These are phyloP conservation scores for Selenia dentaria DNA, from an alignment of 2,888 invertebrate genomes.

Conservation along the genomic window DNA sequence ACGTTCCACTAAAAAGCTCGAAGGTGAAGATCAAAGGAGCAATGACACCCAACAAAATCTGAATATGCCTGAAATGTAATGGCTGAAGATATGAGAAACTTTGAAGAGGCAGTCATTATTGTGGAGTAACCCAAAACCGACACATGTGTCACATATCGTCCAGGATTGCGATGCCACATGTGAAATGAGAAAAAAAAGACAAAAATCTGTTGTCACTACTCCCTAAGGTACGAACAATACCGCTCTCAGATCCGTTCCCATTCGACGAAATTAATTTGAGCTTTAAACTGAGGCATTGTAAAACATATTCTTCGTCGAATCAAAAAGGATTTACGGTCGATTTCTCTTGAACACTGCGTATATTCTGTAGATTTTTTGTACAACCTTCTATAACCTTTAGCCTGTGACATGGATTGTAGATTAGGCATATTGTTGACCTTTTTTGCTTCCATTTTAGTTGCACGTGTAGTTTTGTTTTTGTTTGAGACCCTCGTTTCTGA, in stretches of 20 bases:
- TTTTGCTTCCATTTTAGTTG: conserved; percentile 73
- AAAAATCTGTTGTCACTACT: conserved; percentile 82
- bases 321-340: conserved; percentile 59
- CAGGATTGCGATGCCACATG: conserved; percentile 84
- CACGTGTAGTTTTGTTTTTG: conserved; percentile 76
- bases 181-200: conserved; percentile 75
- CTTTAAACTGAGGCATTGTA: conserved; percentile 44
- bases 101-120: conserved; percentile 79
- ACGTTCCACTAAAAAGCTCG: conserved; percentile 60
- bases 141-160: conserved; percentile 83
- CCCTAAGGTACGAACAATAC: conserved; percentile 81
- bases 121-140: conserved; percentile 78
- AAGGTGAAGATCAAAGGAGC: conserved; percentile 72
- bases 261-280: conserved; percentile 46
- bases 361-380: conserved; percentile 75
- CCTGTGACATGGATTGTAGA: conserved; percentile 84
- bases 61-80: conserved; percentile 59
- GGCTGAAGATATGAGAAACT: conserved; percentile 69
- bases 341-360: conserved; percentile 63
- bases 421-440: conserved; percentile 84
- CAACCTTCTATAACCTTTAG: conserved; percentile 83
- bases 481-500: conserved; percentile 47
- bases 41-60: conserved; percentile 59
- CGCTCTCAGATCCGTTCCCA: conserved; percentile 50
- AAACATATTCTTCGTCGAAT: conserved; percentile 44